phyloP scores from a whole-genome alignment of 2,888 invertebrate genomes.

The Sphinx pinastri region DNA sequence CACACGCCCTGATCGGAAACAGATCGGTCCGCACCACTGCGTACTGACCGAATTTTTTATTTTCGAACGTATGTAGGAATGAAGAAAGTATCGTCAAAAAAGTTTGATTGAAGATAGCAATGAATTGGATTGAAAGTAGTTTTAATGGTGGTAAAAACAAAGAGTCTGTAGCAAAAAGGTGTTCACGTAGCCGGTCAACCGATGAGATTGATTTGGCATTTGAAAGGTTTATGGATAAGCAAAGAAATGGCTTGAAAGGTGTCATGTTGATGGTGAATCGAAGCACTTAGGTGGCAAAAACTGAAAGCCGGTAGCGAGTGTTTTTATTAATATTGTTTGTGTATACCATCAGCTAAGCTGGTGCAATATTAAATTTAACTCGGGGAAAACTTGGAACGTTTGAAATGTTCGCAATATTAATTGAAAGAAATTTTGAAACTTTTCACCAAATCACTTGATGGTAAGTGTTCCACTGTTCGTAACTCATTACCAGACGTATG shows the following conservation, averaged over 20 bases:
- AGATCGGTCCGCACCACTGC: slow-evolving; percentile 79
- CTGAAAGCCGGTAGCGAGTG: no score
- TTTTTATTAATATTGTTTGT: no score
- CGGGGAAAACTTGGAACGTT: no score
- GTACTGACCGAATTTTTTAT: slow-evolving; percentile 70
- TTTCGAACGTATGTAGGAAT: slow-evolving; percentile 32
- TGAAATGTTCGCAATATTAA: no score
- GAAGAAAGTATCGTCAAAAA: slow-evolving; percentile 19
- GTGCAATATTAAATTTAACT: no score
- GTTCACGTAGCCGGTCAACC: slow-evolving; percentile 4
- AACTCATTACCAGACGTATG: no score
- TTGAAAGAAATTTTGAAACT: no score
- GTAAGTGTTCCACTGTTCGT: no score
- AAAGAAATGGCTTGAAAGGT: slow-evolving; percentile 44
- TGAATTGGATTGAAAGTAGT: slow-evolving; percentile 5
- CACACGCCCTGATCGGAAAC: slow-evolving; percentile 71
- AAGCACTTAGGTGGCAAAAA: background rate
- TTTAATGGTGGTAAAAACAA: background rate
- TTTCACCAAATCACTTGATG: no score
- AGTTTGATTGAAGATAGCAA: slow-evolving; percentile 18
- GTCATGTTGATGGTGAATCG: background rate
- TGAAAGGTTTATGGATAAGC: background rate
- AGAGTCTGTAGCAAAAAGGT: background rate
- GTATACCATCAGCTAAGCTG: no score
- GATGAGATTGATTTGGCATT: slow-evolving; percentile 19